These are phyloP conservation scores for Creontiades dilutus DNA, from an alignment of 2,888 invertebrate species.

Conservation along the genomic window DNA sequence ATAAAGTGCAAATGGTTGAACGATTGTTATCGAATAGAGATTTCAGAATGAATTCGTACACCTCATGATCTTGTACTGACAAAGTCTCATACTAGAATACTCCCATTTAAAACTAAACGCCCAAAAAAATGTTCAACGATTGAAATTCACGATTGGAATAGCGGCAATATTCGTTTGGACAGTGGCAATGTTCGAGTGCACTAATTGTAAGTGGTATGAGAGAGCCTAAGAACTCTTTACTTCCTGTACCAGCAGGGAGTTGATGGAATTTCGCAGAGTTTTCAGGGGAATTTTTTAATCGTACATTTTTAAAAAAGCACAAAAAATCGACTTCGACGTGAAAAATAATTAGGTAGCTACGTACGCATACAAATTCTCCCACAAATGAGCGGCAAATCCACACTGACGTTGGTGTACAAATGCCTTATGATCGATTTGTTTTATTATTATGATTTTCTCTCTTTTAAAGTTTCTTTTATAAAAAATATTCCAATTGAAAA, in stretches of 20 bases:
- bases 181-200: neutral
- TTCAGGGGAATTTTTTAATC: neutral
- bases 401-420: conserved; percentile 69
- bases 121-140: neutral
- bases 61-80: neutral
- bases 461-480: conserved; percentile 64
- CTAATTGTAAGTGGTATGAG: neutral
- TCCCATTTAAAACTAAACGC: neutral
- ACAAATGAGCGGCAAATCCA: conserved; percentile 65
- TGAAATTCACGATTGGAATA: no score
- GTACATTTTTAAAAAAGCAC: neutral
- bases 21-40: neutral
- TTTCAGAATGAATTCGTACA: neutral
- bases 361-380: neutral
- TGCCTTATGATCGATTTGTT: conserved; percentile 65
- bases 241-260: conserved; percentile 60
- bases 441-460: conserved; percentile 35
- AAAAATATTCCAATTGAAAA: conserved; percentile 72
- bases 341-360: conserved; percentile 10
- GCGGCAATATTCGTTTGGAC: neutral
- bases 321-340: conserved; percentile 5
- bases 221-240: neutral
- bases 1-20: neutral
- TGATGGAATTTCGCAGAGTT: conserved; percentile 4
- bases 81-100: neutral